Percentiles rank a stretch among this genome's conserved stretches.
Evolutionary conservation across 2,797 vertebrate species (phyloP).

Genomic region (Cygnus olor): DNA sequence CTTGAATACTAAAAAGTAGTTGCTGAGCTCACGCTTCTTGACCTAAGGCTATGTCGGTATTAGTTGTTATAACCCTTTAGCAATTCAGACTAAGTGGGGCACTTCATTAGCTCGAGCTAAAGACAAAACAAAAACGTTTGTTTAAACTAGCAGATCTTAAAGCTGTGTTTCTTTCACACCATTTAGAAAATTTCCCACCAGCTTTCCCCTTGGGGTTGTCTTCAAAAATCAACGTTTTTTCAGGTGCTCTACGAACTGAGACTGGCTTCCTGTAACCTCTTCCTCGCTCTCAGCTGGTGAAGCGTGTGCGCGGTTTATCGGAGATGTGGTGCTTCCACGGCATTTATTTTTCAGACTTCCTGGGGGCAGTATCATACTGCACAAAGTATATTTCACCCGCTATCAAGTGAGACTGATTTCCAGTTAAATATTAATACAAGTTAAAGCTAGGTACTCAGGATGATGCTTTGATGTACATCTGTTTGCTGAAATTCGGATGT

Average conservation of each 20-base stretch:
- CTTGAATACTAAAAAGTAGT: conserved; percentile 56
- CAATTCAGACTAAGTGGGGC: conserved; percentile 54
- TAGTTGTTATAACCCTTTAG: conserved; percentile 70
- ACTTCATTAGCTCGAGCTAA: conserved; percentile 68
- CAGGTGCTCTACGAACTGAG: conserved; percentile 31
- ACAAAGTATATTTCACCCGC: neutral
- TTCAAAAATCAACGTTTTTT: conserved; percentile 62
- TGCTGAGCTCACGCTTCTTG: conserved; percentile 46
- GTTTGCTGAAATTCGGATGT: neutral
- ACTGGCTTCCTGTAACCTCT: neutral
- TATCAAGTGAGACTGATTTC: neutral
- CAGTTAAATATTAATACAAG: neutral
- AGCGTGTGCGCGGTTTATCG: neutral
- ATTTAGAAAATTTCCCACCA: conserved; percentile 61
- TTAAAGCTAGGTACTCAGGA: neutral
- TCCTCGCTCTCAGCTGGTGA: neutral
- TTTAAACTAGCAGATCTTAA: conserved; percentile 65
- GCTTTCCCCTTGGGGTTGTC: conserved; percentile 42
- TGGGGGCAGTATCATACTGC: conserved; percentile 25
- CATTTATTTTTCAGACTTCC: conserved; percentile 17
- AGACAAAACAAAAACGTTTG: conserved; percentile 71
- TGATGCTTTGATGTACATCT: neutral
- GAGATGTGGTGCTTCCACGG: neutral
- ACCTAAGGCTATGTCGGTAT: conserved; percentile 68
- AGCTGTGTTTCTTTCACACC: conserved; percentile 52